Evolutionary conservation across 2,113 vertebrate genomes (phyloP).

Genomic region (Albula goreensis): DNA sequence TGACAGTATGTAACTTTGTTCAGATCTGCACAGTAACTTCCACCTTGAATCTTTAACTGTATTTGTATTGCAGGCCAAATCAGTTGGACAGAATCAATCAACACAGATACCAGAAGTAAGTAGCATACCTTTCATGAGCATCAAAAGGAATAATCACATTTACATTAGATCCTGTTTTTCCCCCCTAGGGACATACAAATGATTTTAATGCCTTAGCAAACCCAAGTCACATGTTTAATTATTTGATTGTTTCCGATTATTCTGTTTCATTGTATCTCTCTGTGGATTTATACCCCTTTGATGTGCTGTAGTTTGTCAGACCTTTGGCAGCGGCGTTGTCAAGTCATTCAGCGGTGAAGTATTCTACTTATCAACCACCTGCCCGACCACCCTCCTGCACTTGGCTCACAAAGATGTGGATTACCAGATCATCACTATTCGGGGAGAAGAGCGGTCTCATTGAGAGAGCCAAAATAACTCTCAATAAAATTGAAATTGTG

Average conservation of each 20-base stretch:
- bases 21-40: background rate
- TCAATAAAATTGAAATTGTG: conserved; percentile 62
- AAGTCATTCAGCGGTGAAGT: conserved; percentile 45
- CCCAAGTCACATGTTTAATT: background rate
- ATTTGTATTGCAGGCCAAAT: background rate
- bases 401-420: conserved; percentile 62
- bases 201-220: background rate
- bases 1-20: too few relatives aligned
- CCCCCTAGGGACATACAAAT: background rate
- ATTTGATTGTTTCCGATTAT: background rate
- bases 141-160: too few relatives aligned
- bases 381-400: conserved; percentile 53
- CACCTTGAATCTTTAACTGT: background rate
- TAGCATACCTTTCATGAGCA: background rate
- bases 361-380: conserved; percentile 57
- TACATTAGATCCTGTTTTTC: too few relatives aligned
- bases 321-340: conserved; percentile 62
- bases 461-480: conserved; percentile 50
- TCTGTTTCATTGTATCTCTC: background rate
- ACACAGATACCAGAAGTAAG: background rate
- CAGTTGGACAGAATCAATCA: background rate
- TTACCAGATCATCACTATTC: conserved; percentile 44
- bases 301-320: conserved; percentile 52
- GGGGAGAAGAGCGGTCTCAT: conserved; percentile 52
- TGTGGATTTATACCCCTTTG: background rate